phyloP scores from a whole-genome alignment of 2,797 vertebrate species.

The Hylomyscus alleni region DNA sequence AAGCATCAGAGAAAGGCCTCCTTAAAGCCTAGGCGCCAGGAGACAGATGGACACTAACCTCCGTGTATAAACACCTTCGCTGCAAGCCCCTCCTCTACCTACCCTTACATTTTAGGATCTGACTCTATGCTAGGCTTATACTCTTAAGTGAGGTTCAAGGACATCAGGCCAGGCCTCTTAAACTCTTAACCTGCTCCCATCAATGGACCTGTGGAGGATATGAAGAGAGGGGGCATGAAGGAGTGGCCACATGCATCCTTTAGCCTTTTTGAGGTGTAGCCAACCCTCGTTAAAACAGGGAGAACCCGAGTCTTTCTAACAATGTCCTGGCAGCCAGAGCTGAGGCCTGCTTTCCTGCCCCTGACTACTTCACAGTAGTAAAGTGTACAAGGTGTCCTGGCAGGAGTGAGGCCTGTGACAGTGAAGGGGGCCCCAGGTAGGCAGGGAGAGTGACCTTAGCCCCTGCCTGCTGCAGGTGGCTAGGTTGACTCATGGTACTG shows the following conservation, averaged over 20 bases:
- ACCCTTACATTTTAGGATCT: neutral
- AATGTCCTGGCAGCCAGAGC: constrained; percentile 75
- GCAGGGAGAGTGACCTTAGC: constrained; percentile 29
- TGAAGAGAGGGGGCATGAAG: constrained; percentile 46
- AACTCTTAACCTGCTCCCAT: neutral
- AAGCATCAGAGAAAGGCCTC: neutral
- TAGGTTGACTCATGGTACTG: constrained; percentile 80
- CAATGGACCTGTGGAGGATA: neutral
- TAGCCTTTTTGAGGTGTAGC: constrained; percentile 48
- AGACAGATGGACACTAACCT: constrained; percentile 1
- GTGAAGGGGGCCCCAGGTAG: constrained; percentile 22
- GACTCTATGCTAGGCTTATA: neutral
- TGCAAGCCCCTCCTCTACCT: constrained; percentile 19
- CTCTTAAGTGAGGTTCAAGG: neutral
- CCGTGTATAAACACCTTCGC: constrained; percentile 35
- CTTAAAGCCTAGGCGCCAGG: constrained; percentile 16
- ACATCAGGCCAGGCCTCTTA: neutral
- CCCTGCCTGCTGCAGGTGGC: constrained; percentile 72
- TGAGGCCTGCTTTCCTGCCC: constrained; percentile 58
- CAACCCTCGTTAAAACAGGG: constrained; percentile 62
- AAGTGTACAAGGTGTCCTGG: constrained; percentile 37
- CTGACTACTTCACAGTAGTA: constrained; percentile 27
- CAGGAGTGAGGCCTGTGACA: constrained; percentile 69
- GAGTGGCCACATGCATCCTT: constrained; percentile 59
- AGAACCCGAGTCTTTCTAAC: constrained; percentile 79